Evolutionary conservation across 2,888 invertebrate species (phyloP), one percentile per base, ranked within the genome.

Genomic region (Tenthredo livida): DNA sequence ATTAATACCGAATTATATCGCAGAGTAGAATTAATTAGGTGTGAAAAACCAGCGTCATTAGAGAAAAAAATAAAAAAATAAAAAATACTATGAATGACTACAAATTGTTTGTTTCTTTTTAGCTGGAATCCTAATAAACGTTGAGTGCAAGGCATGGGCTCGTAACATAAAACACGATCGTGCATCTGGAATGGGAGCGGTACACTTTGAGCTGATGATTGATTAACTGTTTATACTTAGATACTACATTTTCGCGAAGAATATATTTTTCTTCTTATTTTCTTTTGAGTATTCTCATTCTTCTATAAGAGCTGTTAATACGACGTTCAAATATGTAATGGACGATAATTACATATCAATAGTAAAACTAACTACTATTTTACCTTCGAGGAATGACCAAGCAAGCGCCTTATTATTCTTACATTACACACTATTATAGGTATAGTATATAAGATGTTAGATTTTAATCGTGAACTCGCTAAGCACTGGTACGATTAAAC

Each of bases 131-230:
- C 93, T 95, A 88, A 95, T 95, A 91, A 96, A 96, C 91, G 94
- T 96, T 86, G 96, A 96, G 90, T 96, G 96, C 94, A 96, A 95
- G 92, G 96, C 96, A 67, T 96, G 96, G 96, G 96, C 96, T 73
- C 94, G 94, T 89, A 96, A 96, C 91, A 96, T 96, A 87, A 89
- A 93, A 40, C 96, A 97, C 91, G 96, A 96, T 91, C 95, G 96
- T 86, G 94, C 95, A 90, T 96, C 96, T 86, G 94, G 95, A 90
- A 93, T 96, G 88, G 97, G 97, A 77, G 95, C 96, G 73, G 96
- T 96, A 84, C 96, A 97, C 93, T 96, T 97, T 91, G 97, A 97
- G 92, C 93, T 97, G 87, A 94, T 97, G 93, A 95, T 97, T 88
- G 93, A 93, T 89, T 93, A 92, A 77, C n/a, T 40, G 15, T 6